A percentile compares a stretch with the other conserved stretches of the same genome.
Evolutionary conservation across 2,797 vertebrate species (phyloP).

Genomic region (Sphenopsis melanotis): DNA sequence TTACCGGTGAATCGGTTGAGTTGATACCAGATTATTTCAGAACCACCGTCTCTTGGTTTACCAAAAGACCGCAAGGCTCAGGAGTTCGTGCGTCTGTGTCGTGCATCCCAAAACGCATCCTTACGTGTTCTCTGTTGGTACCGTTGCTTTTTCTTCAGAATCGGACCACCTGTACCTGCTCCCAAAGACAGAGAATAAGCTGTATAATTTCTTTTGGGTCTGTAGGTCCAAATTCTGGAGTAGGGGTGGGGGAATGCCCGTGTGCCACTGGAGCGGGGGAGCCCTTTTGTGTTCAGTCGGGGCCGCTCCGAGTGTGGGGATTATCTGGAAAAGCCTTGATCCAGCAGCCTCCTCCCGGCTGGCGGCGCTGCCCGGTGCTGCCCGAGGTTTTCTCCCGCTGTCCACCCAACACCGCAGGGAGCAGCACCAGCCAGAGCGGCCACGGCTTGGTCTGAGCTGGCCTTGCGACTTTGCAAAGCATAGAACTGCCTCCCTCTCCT

Average conservation of each 20-base stretch:
- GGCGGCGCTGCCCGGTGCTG: fast-evolving
- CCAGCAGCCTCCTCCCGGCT: background rate
- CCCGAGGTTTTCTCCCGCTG: fast-evolving
- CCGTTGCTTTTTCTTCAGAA: background rate
- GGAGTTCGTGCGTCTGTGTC: fast-evolving
- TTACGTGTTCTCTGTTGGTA: background rate
- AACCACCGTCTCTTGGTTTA: background rate
- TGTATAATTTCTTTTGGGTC: background rate
- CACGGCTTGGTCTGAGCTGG: background rate
- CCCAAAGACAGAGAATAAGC: background rate
- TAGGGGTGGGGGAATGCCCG: background rate
- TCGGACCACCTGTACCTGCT: background rate
- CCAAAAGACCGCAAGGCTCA: background rate
- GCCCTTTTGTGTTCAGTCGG: fast-evolving
- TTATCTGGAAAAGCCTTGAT: background rate
- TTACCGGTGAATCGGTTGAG: background rate
- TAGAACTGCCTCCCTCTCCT: background rate
- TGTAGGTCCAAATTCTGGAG: background rate
- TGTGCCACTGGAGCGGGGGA: background rate
- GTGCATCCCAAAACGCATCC: too few relatives aligned
- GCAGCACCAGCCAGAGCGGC: background rate
- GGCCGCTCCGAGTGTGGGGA: background rate
- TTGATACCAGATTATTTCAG: background rate
- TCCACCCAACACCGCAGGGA: fast-evolving
- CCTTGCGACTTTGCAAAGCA: background rate